phyloP scores from a whole-genome alignment of 2,888 invertebrate genomes.

The Lamellibrachia columna region DNA sequence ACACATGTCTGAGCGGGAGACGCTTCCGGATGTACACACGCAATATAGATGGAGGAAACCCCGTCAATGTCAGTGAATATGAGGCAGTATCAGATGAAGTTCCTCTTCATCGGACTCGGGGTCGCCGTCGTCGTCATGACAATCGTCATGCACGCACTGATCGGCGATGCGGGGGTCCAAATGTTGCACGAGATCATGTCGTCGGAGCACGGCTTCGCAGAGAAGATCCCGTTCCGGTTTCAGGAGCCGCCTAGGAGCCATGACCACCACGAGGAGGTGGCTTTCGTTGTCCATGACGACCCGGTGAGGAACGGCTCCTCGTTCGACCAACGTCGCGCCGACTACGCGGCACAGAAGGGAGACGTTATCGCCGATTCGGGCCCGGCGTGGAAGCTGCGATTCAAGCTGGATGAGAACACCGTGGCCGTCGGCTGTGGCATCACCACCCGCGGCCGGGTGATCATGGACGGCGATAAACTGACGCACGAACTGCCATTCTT shows the following conservation, averaged over 20 bases:
- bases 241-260: constrained; percentile 24
- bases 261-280: constrained; percentile 36
- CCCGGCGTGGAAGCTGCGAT: neutral
- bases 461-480: constrained; percentile 31
- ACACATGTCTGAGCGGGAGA: neutral
- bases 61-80: neutral
- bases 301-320: constrained; percentile 25
- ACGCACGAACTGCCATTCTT: constrained; percentile 41
- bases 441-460: constrained; percentile 39
- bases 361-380: neutral
- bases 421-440: constrained; percentile 45
- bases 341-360: constrained; percentile 22
- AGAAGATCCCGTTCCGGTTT: too few species aligned
- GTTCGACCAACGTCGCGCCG: neutral
- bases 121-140: neutral
- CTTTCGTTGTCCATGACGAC: constrained; percentile 38
- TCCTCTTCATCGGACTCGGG: neutral
- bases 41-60: neutral
- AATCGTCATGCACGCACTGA: neutral
- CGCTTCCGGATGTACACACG: neutral
- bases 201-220: neutral
- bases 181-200: neutral
- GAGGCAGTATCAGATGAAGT: neutral
- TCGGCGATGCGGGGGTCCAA: neutral
- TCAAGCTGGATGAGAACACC: constrained; percentile 26